Percentiles rank a stretch among this genome's conserved stretches.
phyloP scores from a whole-genome alignment of 2,888 invertebrate species.

The Priocnemis perturbator region DNA sequence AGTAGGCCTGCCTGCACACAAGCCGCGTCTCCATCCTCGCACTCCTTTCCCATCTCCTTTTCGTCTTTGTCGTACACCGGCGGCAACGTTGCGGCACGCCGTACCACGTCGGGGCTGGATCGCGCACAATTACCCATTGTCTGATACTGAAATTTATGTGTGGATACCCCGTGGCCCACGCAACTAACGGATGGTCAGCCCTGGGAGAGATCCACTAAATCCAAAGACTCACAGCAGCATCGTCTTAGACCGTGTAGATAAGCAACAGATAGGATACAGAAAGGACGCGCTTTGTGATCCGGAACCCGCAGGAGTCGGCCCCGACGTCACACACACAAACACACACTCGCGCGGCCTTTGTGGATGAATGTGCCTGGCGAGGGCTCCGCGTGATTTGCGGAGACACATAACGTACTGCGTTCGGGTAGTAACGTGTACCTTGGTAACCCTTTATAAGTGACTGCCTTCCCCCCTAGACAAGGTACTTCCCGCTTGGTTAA shows the following conservation, averaged over 20 bases:
- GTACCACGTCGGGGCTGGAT: slow-evolving; percentile 60
- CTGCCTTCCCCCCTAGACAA: no score
- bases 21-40: not conserved
- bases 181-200: slow-evolving; percentile 67
- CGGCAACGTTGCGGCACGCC: slow-evolving; percentile 41
- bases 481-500: no score
- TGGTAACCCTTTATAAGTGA: no score
- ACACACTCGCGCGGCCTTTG: slow-evolving; percentile 21
- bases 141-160: slow-evolving; percentile 75
- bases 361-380: slow-evolving; percentile 23
- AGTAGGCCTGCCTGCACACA: slow-evolving; percentile 13
- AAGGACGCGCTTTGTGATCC: slow-evolving; percentile 69
- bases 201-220: slow-evolving; percentile 57
- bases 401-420: not conserved
- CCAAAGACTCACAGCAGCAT: slow-evolving; percentile 52
- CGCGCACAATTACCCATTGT: slow-evolving; percentile 75
- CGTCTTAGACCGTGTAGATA: slow-evolving; percentile 69
- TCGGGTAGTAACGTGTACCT: not conserved
- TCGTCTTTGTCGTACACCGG: slow-evolving; percentile 35
- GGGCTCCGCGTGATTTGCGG: slow-evolving; percentile 31
- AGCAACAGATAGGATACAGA: slow-evolving; percentile 63
- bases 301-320: slow-evolving; percentile 55
- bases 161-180: slow-evolving; percentile 65
- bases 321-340: slow-evolving; percentile 25
- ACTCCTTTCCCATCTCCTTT: not conserved